Evolutionary conservation across 1,140 invertebrate genomes (phyloP), one percentile per base, ranked within the genome.

Genomic region (Leptopilina boulardi): DNA sequence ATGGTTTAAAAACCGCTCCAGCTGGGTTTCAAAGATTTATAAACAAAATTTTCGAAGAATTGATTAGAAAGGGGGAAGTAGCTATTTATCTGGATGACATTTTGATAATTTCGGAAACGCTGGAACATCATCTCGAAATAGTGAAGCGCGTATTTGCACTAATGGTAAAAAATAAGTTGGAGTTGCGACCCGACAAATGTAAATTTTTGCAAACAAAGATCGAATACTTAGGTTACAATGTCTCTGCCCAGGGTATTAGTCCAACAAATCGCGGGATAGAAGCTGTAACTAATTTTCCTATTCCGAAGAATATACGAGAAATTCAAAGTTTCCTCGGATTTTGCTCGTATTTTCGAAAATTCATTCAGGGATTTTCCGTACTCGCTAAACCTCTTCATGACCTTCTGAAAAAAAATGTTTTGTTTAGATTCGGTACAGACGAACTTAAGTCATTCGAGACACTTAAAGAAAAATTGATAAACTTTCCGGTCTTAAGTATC

Each of bases 101-200:
- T 47, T n/a, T 47, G 1, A 47, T 47, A 0, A 0, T n/a, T n/a
- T 47, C 15, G 11, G 44, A 47, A 47, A 47, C 44, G 0, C 44
- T 47, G 1, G 44, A 21, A 23, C 1, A 56, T 2, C 54, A 56
- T 11, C 2, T 56, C 3, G 54, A 21, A 8, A 23, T 56, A 10
- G 21, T 23, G 8, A 56, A 56, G 6, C 19, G 4, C 4, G 54
- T 23, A 23, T 56, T 56, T 8, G 10, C 21, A 0, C 21, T 56
- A 10, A 8, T 19, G 21, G 54, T 56, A 2, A 23, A 8, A 56
- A 56, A 56, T 21, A 56, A 56, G 34, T 54, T 82, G n/a, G 34
- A 75, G 70, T 30, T 82, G 3, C 54, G 73, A 18, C 30, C 70
- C 6, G 47, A 70, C n/a, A 78, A 78, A 51, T 81, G 80, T 74